A percentile compares a stretch with the other conserved stretches of the same genome.
phyloP scores from a whole-genome alignment of 1,140 invertebrate genomes.

The Teleopsis dalmanni region DNA sequence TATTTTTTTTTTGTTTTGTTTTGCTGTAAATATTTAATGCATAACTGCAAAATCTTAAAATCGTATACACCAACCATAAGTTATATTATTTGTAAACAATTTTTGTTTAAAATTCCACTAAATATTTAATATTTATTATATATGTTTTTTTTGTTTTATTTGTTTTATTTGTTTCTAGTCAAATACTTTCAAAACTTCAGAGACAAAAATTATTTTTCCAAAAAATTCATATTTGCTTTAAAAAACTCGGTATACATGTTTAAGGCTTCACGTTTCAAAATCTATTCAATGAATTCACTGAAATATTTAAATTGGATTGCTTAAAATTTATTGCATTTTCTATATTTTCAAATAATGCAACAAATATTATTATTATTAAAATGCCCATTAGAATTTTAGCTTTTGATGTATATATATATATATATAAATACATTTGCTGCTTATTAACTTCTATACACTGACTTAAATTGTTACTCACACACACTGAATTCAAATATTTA shows the following conservation, averaged over 20 bases:
- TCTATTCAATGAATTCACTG: not conserved
- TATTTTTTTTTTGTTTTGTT: not conserved
- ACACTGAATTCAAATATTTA: no score
- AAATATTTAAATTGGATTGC: not conserved
- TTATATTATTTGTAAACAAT: no score
- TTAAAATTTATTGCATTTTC: no score
- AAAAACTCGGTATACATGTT: conserved; percentile 12
- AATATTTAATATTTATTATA: no score
- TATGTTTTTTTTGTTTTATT: no score
- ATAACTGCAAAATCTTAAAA: no score
- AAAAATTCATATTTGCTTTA: not conserved
- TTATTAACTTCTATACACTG: not conserved
- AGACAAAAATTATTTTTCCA: not conserved
- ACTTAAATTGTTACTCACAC: not conserved
- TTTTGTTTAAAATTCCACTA: no score
- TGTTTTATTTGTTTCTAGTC: no score
- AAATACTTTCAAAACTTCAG: no score
- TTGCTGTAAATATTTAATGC: no score
- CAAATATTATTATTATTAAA: not conserved
- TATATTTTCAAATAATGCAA: no score
- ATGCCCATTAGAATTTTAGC: not conserved
- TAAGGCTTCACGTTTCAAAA: conserved; percentile 10
- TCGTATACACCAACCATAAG: no score
- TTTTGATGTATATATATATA: not conserved
- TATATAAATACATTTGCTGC: not conserved